Conservation (phyloP, 2,797 vertebrate genomes). For the Poeciliopsis infans region DNA sequence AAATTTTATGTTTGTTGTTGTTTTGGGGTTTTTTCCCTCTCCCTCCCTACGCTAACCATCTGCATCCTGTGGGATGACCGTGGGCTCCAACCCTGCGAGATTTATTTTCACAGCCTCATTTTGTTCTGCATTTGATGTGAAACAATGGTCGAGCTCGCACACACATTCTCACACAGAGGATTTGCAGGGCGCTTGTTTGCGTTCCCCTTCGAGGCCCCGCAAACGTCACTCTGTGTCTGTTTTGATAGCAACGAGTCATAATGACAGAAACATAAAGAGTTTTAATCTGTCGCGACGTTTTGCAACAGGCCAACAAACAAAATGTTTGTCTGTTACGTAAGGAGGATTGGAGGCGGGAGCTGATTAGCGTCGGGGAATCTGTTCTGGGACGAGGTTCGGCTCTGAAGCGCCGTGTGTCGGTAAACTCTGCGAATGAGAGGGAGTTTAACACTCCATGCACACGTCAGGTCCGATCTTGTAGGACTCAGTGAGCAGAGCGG, state of each 20-base stretch:
- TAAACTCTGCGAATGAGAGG: conserved; percentile 24
- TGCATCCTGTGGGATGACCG: conserved; percentile 69
- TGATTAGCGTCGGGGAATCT: conserved; percentile 62
- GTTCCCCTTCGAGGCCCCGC: not conserved
- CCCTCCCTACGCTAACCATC: conserved; percentile 44
- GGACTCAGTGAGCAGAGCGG: not conserved
- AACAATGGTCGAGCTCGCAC: conserved; percentile 51
- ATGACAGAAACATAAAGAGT: conserved; percentile 6
- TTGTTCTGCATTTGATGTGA: conserved; percentile 66
- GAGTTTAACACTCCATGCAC: conserved; percentile 16
- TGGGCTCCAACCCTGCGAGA: conserved; percentile 52
- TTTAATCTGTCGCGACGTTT: not conserved
- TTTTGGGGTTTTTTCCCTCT: not conserved
- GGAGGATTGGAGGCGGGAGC: conserved; percentile 47
- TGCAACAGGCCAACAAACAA: not conserved
- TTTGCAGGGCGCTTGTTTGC: conserved; percentile 8
- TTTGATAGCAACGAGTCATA: not conserved
- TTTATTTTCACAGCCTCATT: conserved; percentile 67
- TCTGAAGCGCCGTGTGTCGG: conserved; percentile 23
- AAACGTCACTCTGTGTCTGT: not conserved
- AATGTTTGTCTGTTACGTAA: conserved; percentile 57
- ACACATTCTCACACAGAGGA: conserved; percentile 14
- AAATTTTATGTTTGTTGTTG: too few relatives aligned
- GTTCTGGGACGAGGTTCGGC: conserved; percentile 56
- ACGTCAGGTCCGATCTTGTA: conserved; percentile 15